Conservation (phyloP, 2,113 vertebrate genomes). For the Prunella himalayana region DNA sequence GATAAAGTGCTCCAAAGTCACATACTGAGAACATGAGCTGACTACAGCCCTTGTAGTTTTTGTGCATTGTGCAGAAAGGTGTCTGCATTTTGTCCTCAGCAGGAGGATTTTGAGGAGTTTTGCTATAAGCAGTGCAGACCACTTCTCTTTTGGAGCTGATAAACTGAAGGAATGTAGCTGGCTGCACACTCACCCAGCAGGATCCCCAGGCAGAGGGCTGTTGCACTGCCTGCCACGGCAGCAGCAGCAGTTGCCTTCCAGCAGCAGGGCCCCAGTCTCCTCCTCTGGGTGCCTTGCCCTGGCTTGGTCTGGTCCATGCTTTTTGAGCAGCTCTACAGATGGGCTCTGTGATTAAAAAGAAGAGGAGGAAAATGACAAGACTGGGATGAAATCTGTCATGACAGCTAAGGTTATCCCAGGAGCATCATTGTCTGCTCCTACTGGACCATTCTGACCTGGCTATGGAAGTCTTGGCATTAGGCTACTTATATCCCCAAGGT, state of each 20-base stretch:
- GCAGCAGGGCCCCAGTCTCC: neutral
- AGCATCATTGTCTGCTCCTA: neutral
- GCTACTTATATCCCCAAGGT: neutral
- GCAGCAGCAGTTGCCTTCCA: neutral
- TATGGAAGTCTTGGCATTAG: neutral
- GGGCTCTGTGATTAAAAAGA: neutral
- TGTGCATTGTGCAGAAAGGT: neutral
- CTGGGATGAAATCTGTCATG: neutral
- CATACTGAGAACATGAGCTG: neutral
- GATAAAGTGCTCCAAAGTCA: neutral
- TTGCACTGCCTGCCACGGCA: neutral
- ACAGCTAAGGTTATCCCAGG: neutral
- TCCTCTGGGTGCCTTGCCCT: neutral
- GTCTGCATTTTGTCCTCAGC: neutral
- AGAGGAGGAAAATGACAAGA: neutral
- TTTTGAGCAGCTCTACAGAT: neutral
- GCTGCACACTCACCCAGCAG: slow-evolving; percentile 69
- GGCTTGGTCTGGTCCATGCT: slow-evolving; percentile 60
- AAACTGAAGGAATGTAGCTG: accelerated
- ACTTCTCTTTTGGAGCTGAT: neutral
- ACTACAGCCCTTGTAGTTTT: neutral
- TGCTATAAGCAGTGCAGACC: neutral
- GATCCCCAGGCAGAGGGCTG: slow-evolving; percentile 48
- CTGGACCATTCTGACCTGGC: neutral
- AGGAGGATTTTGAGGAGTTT: neutral